Evolutionary conservation across 2,113 vertebrate genomes (phyloP), one percentile per base, ranked within the genome.

Genomic region (Elephantulus edwardii): DNA sequence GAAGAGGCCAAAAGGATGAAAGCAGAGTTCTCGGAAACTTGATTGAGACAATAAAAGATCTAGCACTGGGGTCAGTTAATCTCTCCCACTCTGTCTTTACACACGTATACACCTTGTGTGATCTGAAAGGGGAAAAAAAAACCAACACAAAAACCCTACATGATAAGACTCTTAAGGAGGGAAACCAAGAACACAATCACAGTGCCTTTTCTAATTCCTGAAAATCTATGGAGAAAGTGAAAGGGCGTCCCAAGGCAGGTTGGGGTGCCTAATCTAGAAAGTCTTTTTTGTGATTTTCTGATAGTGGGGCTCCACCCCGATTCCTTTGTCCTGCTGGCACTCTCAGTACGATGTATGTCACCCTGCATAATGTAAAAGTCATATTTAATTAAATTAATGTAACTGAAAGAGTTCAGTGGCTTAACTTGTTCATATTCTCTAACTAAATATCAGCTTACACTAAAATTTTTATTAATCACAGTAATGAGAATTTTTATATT

Each of bases 401-500:
- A 93, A 96, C 91, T 94, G 95, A 94, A 95, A 95, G 91, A 95
- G 82, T 96, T 95, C 93, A 95, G 91, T 95, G 95, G 88, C 90
- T 94, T 96, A 93, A 96, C 95, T 95, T 96, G 95, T 90, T 95
- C 95, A 96, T 95, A 96, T 96, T 94, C 95, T 95, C 94, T 96
- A 96, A 96, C 96, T 96, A 95, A 96, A 95, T 96, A 96, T 95
- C 95, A 94, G 90, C 95, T 95, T 95, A 96, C 86, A 93, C 93
- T 95, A 95, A 96, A 96, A 96, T 84, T 96, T 96, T 96, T 96
- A 96, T 96, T 96, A 96, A 96, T 96, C 96, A 96, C 90, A 93
- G 95, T 96, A 96, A 96, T 96, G 96, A 96, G 95, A 96, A 96
- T 93, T 96, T 96, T 96, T 96, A 96, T 96, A 96, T 96, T 96